phyloP scores from a whole-genome alignment of 2,888 invertebrate species.

The Dasypolia templi region DNA sequence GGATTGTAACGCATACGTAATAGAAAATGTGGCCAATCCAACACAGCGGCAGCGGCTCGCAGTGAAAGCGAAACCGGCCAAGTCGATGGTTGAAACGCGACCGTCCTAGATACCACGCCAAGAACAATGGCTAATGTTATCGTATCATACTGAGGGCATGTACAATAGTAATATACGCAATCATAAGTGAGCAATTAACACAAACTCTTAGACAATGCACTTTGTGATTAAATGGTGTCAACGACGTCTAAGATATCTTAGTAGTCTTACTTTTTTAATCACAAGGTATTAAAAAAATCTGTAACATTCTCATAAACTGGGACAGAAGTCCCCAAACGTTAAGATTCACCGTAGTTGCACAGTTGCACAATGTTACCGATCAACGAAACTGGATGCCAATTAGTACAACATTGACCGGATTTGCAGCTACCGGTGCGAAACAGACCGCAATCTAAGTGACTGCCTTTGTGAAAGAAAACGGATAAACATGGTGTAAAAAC shows the following conservation, averaged over 20 bases:
- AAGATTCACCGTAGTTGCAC: neutral
- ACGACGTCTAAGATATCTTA: neutral
- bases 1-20: constrained; percentile 57
- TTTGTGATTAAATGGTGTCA: constrained; percentile 16
- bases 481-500: too few relatives aligned
- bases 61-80: constrained; percentile 64
- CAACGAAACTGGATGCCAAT: neutral
- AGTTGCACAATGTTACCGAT: neutral
- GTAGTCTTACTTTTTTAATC: neutral
- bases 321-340: neutral
- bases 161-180: constrained; percentile 37
- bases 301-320: neutral
- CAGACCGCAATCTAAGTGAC: constrained; percentile 13
- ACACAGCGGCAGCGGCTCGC: constrained; percentile 20
- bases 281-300: neutral
- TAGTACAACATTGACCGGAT: constrained; percentile 1
- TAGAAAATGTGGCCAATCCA: constrained; percentile 54
- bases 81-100: constrained; percentile 51
- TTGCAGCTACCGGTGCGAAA: neutral
- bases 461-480: constrained; percentile 2
- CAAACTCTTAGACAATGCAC: constrained; percentile 21
- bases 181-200: constrained; percentile 28
- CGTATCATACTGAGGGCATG: constrained; percentile 41
- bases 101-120: constrained; percentile 58
- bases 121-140: constrained; percentile 61